These are phyloP conservation scores for Podocnemis expansa DNA, from an alignment of 2,113 vertebrate species.

Conservation along the genomic window DNA sequence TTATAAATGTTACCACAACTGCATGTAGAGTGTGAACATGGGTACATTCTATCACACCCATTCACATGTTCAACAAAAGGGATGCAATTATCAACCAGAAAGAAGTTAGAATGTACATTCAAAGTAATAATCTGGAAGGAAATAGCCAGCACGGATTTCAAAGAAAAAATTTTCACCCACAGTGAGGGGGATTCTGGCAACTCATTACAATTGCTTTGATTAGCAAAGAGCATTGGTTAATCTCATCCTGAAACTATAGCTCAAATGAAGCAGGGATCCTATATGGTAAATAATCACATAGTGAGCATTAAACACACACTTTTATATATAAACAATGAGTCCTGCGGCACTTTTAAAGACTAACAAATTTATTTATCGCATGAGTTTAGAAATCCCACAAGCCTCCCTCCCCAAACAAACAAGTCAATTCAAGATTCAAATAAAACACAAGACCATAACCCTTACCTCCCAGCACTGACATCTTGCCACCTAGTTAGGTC, in stretches of 20 bases:
- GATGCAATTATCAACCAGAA: conserved; percentile 41
- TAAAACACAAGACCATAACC: conserved; percentile 26
- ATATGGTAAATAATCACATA: conserved; percentile 42
- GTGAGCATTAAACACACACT: conserved; percentile 67
- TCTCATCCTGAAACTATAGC: conserved; percentile 35
- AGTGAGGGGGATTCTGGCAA: conserved; percentile 28
- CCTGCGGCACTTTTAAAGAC: no score
- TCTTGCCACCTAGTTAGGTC: conserved; percentile 27
- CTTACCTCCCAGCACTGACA: conserved; percentile 1
- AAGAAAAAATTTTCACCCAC: conserved; percentile 12
- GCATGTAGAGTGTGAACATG: background rate
- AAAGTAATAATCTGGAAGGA: conserved; percentile 55
- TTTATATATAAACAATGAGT: conserved; percentile 19
- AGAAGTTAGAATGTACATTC: background rate
- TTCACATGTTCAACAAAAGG: background rate
- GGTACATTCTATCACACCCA: background rate
- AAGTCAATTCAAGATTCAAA: conserved; percentile 31
- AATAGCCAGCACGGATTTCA: conserved; percentile 42
- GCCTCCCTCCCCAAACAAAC: conserved; percentile 33
- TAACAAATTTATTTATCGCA: no score
- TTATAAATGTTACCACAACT: background rate
- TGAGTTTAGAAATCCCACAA: conserved; percentile 38
- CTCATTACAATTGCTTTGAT: conserved; percentile 28
- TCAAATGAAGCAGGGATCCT: conserved; percentile 57
- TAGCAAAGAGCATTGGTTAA: conserved; percentile 57